Evolutionary conservation across 2,797 vertebrate genomes (phyloP).

Genomic region (Channallabes apus): DNA sequence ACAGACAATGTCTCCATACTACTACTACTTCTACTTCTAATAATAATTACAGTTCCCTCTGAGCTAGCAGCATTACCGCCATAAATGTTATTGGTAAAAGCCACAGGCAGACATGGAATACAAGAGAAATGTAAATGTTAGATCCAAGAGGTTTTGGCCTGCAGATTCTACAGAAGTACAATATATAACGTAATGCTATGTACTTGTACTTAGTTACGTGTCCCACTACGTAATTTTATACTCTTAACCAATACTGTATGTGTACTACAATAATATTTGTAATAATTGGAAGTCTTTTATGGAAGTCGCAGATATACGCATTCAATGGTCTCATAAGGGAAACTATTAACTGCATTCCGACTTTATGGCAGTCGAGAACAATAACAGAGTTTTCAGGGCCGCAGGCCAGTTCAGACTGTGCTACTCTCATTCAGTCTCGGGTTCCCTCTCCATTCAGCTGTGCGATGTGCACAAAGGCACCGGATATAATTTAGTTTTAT

Average conservation of each 20-base stretch:
- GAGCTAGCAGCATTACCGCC: constrained; percentile 69
- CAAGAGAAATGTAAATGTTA: neutral
- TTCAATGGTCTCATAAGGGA: constrained; percentile 81
- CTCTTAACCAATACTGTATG: too few species aligned
- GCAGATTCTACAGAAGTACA: neutral
- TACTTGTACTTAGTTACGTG: neutral
- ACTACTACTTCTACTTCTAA: neutral
- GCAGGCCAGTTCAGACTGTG: constrained; percentile 85
- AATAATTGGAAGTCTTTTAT: too few species aligned
- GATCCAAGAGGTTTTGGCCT: neutral
- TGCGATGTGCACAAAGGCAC: constrained; percentile 62
- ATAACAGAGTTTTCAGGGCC: constrained; percentile 79
- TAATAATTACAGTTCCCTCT: neutral
- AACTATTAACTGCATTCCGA: constrained; percentile 83
- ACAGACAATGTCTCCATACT: too few species aligned
- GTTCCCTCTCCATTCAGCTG: constrained; percentile 81
- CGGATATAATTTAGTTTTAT: constrained; percentile 10
- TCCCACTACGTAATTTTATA: neutral
- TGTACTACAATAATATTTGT: neutral
- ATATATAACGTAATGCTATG: neutral
- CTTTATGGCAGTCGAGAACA: constrained; percentile 89
- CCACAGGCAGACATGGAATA: too few species aligned
- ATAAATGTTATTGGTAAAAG: constrained; percentile 55
- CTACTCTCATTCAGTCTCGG: constrained; percentile 70
- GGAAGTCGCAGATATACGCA: constrained; percentile 77